Evolutionary conservation across 2,888 invertebrate genomes (phyloP).

Genomic region (Cybosia mesomella): DNA sequence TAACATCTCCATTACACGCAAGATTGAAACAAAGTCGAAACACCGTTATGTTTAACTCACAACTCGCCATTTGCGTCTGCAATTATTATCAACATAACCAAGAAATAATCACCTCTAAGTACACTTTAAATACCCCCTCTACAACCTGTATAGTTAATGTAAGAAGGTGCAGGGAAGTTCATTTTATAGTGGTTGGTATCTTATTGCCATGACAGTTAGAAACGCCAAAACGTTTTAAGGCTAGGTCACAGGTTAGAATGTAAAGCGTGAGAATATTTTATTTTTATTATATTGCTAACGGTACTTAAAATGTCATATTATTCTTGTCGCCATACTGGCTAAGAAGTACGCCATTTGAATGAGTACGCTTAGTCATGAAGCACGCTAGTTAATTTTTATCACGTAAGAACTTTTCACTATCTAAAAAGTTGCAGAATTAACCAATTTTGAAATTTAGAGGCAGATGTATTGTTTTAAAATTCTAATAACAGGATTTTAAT

Average conservation of each 20-base stretch:
- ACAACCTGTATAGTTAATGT: conserved; percentile 17
- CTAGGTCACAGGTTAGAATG: conserved; percentile 76
- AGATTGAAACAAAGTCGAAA: conserved; percentile 57
- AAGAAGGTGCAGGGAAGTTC: conserved; percentile 48
- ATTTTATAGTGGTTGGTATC: conserved; percentile 58
- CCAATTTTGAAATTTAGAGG: background rate
- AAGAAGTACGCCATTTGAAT: conserved; percentile 15
- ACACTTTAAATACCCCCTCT: conserved; percentile 26
- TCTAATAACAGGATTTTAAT: conserved; percentile 16
- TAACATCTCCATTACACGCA: conserved; percentile 39
- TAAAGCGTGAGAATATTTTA: conserved; percentile 75
- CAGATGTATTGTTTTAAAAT: no score
- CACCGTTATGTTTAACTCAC: conserved; percentile 77
- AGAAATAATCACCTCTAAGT: conserved; percentile 49
- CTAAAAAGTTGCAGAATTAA: conserved; percentile 17
- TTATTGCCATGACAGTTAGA: conserved; percentile 79
- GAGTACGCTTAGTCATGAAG: conserved; percentile 14
- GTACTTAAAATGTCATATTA: conserved; percentile 36
- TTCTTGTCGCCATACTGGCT: conserved; percentile 21
- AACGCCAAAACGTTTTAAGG: conserved; percentile 71
- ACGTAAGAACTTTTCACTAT: background rate
- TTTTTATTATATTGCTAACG: conserved; percentile 50
- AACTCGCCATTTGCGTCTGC: conserved; percentile 69
- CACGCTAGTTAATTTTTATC: conserved; percentile 7
- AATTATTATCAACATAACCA: conserved; percentile 70